Evolutionary conservation across 2,797 vertebrate genomes (phyloP).

Genomic region (Argyrosomus regius): DNA sequence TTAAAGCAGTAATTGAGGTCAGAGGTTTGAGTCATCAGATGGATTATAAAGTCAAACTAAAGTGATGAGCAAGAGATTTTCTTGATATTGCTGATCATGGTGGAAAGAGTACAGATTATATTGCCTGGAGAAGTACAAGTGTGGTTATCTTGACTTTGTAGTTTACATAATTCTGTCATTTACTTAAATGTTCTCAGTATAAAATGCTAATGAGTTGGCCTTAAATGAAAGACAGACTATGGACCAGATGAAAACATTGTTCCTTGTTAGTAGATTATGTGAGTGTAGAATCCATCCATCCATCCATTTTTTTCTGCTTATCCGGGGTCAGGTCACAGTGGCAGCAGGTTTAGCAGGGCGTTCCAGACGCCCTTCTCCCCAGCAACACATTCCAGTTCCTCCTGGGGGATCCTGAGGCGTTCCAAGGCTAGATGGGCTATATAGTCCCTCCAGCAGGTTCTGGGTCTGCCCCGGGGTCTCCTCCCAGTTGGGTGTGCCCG

Average conservation of each 20-base stretch:
- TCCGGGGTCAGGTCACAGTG: too few relatives aligned
- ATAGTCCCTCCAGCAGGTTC: too few relatives aligned
- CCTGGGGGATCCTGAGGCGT: too few relatives aligned
- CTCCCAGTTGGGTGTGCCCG: too few relatives aligned
- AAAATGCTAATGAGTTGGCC: neutral
- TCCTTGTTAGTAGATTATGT: neutral
- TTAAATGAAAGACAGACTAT: neutral
- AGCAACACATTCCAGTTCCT: too few relatives aligned
- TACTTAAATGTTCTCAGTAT: neutral
- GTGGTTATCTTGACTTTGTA: neutral
- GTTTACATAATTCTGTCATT: neutral
- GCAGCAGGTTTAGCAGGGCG: too few relatives aligned
- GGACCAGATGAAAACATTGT: neutral
- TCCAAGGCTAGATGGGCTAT: too few relatives aligned
- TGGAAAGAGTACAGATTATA: neutral
- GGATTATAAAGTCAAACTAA: conserved; percentile 13
- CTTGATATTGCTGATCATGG: conserved; percentile 1
- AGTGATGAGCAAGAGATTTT: conserved; percentile 31
- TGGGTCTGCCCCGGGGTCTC: too few relatives aligned
- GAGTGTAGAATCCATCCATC: neutral
- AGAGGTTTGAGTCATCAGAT: conserved; percentile 11
- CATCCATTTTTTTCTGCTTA: too few relatives aligned
- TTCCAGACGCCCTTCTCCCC: too few relatives aligned
- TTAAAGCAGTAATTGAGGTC: conserved; percentile 22
- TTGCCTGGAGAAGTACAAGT: neutral